Evolutionary conservation across 2,797 vertebrate species (phyloP).

Genomic region (Tokudaia muenninki): DNA sequence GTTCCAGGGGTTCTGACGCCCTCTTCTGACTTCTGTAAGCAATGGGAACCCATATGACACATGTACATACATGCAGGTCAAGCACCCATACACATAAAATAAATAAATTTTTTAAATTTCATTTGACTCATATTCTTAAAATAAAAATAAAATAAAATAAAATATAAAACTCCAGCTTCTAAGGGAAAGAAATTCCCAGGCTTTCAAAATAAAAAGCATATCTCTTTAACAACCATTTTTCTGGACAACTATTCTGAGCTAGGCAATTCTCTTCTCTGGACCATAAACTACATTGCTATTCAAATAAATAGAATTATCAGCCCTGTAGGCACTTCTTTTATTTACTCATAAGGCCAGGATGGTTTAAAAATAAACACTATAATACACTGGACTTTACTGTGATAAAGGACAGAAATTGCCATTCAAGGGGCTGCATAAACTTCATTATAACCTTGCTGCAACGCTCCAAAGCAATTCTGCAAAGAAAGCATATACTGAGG

Average conservation of each 20-base stretch:
- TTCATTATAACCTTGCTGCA: background rate
- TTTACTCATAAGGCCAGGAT: conserved; percentile 33
- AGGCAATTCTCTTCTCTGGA: conserved; percentile 52
- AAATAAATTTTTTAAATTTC: background rate
- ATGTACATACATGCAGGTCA: background rate
- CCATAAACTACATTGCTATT: conserved; percentile 27
- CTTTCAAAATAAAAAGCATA: conserved; percentile 8
- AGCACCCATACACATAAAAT: background rate
- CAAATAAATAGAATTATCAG: conserved; percentile 49
- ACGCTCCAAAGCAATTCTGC: background rate
- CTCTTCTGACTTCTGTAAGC: background rate
- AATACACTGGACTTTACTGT: conserved; percentile 28
- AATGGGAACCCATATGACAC: background rate
- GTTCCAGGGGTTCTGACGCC: background rate
- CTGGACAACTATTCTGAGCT: conserved; percentile 47
- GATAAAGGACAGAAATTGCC: conserved; percentile 3
- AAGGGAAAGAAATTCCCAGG: background rate
- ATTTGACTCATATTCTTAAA: background rate
- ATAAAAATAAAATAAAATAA: background rate
- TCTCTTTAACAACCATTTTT: conserved; percentile 38
- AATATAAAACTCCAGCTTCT: background rate
- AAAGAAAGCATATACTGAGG: background rate
- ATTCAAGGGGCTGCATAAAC: background rate
- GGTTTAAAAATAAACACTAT: conserved; percentile 69
- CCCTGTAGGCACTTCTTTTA: background rate